Evolutionary conservation across 2,888 invertebrate species (phyloP).

Genomic region (Dichetophora obliterata): DNA sequence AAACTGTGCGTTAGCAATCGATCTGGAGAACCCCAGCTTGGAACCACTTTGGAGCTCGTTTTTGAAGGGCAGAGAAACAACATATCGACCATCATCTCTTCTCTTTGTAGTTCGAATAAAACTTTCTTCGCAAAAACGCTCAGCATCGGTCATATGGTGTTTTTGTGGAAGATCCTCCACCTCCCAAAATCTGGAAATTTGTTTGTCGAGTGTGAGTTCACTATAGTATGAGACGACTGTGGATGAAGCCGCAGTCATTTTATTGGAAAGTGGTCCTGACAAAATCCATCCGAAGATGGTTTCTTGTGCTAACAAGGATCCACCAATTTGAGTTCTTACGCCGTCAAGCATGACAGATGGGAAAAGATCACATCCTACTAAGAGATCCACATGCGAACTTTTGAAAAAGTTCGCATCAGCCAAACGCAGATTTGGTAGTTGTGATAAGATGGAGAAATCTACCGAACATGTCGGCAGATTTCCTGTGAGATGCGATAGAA

Average conservation of each 20-base stretch:
- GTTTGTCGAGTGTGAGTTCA: neutral
- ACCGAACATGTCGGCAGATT: too few relatives aligned
- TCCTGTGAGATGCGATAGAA: too few relatives aligned
- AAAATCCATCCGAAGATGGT: neutral
- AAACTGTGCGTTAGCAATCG: too few relatives aligned
- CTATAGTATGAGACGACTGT: neutral
- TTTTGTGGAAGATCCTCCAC: constrained; percentile 1
- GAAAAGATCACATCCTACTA: neutral
- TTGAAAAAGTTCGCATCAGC: too few relatives aligned
- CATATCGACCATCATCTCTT: neutral
- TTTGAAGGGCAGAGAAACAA: constrained; percentile 27
- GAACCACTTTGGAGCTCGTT: too few relatives aligned
- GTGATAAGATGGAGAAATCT: too few relatives aligned
- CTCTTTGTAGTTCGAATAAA: neutral
- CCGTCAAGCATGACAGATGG: neutral
- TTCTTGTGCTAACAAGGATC: too few relatives aligned
- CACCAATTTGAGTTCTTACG: too few relatives aligned
- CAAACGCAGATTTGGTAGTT: too few relatives aligned
- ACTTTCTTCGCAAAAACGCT: neutral
- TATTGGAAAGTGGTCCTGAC: neutral
- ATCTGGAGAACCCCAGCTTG: too few relatives aligned
- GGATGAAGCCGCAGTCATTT: neutral
- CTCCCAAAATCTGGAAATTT: neutral
- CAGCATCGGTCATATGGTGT: neutral
- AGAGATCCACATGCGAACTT: too few relatives aligned